Conservation (phyloP, 53 echinoderm and acorn worm genomes). For the Mesocentrotus franciscanus region DNA sequence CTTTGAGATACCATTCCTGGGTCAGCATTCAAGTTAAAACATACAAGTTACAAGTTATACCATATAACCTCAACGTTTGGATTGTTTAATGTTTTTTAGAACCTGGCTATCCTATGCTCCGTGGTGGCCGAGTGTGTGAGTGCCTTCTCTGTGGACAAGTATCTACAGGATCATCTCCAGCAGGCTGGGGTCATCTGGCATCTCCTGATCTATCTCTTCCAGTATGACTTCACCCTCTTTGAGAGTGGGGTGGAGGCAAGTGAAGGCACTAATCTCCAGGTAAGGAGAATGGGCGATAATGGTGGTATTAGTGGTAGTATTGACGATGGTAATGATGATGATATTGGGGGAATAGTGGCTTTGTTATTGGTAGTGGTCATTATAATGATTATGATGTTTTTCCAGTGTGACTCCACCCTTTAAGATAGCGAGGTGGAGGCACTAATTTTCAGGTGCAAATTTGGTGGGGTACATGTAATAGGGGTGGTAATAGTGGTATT, state of each 20-base stretch:
- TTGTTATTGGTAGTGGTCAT: too few species aligned
- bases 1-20: too few species aligned
- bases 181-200: slow-evolving; percentile 98
- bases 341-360: background rate
- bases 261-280: slow-evolving; percentile 90
- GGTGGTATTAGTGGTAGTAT: background rate
- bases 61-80: too few species aligned
- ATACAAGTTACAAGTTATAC: too few species aligned
- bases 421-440: too few species aligned
- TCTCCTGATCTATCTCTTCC: slow-evolving; percentile 93
- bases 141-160: slow-evolving; percentile 95
- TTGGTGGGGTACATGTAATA: background rate
- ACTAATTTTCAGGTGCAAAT: too few species aligned
- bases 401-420: too few species aligned
- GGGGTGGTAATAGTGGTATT: background rate
- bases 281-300: slow-evolving; percentile 34
- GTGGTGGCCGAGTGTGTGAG: slow-evolving; percentile 95
- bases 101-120: slow-evolving; percentile 78
- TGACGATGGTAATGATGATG: slow-evolving; percentile 17
- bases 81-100: slow-evolving; percentile 58
- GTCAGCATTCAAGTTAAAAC: too few species aligned
- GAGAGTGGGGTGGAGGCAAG: slow-evolving; percentile 94
- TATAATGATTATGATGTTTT: too few species aligned
- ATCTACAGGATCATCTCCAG: slow-evolving; percentile 92
- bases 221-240: slow-evolving; percentile 98